Evolutionary conservation across 1,140 invertebrate genomes (phyloP).

Genomic region (Drosophila prosaltans): DNA sequence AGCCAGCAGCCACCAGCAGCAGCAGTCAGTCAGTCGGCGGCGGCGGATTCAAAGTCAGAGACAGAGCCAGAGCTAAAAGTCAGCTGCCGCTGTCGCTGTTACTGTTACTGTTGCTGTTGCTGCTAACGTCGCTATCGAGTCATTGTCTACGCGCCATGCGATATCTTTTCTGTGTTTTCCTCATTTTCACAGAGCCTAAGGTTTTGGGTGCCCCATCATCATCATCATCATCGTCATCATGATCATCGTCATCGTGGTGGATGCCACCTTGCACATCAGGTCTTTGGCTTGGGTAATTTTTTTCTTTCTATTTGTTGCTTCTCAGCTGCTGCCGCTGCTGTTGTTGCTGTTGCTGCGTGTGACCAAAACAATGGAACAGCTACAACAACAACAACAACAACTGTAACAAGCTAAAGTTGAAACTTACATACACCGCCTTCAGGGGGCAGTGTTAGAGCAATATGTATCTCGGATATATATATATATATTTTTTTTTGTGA

Average conservation of each 20-base stretch:
- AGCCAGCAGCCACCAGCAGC: conserved; percentile 47
- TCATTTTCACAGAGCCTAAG: conserved; percentile 70
- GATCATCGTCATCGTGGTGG: conserved; percentile 1
- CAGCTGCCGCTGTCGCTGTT: conserved; percentile 18
- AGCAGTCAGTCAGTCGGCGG: not conserved
- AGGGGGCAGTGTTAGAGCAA: conserved; percentile 43
- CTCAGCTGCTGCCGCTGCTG: conserved; percentile 49
- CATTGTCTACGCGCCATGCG: conserved; percentile 56
- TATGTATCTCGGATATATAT: conserved; percentile 27
- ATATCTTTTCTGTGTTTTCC: conserved; percentile 60
- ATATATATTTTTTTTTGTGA: conserved; percentile 53
- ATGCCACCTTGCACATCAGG: conserved; percentile 67
- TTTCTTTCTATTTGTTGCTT: conserved; percentile 71
- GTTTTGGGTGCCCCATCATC: conserved; percentile 40
- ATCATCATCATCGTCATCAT: conserved; percentile 5
- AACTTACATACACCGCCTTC: conserved; percentile 45
- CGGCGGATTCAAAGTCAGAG: conserved; percentile 45
- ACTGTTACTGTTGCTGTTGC: conserved; percentile 22
- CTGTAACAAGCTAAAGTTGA: conserved; percentile 54
- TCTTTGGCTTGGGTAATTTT: conserved; percentile 70
- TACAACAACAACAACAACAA: conserved; percentile 27
- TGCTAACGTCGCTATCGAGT: conserved; percentile 39
- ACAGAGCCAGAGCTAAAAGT: not conserved
- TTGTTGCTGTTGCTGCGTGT: conserved; percentile 32
- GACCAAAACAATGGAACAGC: conserved; percentile 73